phyloP scores from a whole-genome alignment of 2,113 vertebrate species.

The Pao palembangensis region DNA sequence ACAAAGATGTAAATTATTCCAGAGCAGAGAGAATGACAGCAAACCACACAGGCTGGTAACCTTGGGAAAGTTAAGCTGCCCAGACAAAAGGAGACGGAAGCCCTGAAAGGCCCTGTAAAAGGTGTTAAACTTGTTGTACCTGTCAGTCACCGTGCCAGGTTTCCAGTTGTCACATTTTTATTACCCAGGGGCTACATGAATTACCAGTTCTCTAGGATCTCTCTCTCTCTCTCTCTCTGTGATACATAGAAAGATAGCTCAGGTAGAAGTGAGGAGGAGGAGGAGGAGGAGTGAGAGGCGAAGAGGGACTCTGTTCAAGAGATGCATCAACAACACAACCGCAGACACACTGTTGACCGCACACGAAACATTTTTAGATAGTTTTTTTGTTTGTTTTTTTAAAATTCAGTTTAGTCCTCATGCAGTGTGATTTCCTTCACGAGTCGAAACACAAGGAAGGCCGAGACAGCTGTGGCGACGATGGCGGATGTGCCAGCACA shows the following conservation, averaged over 20 bases:
- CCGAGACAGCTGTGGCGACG: too few species aligned
- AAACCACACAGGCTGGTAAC: not conserved
- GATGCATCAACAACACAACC: conserved; percentile 19
- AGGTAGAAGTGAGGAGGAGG: not conserved
- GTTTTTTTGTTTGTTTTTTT: too few species aligned
- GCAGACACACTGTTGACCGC: conserved; percentile 27
- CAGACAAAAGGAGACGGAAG: conserved; percentile 2
- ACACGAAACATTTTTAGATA: conserved; percentile 4
- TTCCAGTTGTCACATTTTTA: conserved; percentile 10
- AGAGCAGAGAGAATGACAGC: conserved; percentile 1
- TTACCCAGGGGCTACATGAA: conserved; percentile 19
- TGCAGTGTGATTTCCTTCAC: too few species aligned
- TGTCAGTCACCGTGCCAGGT: conserved; percentile 5
- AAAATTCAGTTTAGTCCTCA: too few species aligned
- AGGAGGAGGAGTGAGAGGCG: conserved; percentile 7
- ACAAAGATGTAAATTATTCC: too few species aligned
- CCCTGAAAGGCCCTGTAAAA: conserved; percentile 6
- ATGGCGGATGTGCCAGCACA: too few species aligned
- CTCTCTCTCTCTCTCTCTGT: too few species aligned
- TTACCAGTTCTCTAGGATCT: conserved; percentile 3
- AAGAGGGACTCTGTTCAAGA: conserved; percentile 3
- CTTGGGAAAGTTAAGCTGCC: too few species aligned
- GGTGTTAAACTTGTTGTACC: conserved; percentile 7
- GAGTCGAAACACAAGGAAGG: too few species aligned
- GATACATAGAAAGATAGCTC: conserved; percentile 1